Evolutionary conservation across 2,113 vertebrate species (phyloP).

Genomic region (Chionodraco myersi): DNA sequence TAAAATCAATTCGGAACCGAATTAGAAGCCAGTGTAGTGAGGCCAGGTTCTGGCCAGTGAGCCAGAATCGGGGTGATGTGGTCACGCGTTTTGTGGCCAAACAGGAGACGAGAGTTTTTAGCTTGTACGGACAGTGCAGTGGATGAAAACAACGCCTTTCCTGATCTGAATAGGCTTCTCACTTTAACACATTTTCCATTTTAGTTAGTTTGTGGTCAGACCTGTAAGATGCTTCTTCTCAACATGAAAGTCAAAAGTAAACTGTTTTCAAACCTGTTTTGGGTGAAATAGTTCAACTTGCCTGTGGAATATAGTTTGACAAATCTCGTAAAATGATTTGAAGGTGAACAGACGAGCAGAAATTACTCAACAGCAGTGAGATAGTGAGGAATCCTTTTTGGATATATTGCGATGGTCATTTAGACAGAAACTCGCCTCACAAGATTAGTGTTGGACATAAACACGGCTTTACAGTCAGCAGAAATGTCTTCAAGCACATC

Average conservation of each 20-base stretch:
- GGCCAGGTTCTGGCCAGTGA: no score
- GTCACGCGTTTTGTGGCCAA: no score
- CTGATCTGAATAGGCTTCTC: background rate
- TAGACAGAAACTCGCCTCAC: background rate
- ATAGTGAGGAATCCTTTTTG: background rate
- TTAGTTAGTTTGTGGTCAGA: background rate
- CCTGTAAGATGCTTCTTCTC: background rate
- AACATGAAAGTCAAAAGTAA: background rate
- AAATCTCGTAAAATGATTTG: background rate
- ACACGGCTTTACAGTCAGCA: slow-evolving; percentile 4
- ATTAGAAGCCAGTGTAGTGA: no score
- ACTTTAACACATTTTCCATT: background rate
- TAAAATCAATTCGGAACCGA: no score
- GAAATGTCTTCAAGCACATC: slow-evolving; percentile 34
- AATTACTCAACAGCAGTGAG: background rate
- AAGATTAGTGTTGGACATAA: slow-evolving; percentile 17
- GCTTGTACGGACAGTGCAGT: background rate
- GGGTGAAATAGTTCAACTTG: background rate
- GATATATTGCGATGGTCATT: slow-evolving; percentile 6
- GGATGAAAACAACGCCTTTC: slow-evolving; percentile 10
- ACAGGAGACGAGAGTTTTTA: background rate
- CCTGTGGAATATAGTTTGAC: background rate
- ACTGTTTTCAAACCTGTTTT: background rate
- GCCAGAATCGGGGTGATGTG: no score
- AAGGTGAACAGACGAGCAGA: background rate